Evolutionary conservation across 2,797 vertebrate genomes (phyloP).

Genomic region (Ficedula albicollis): DNA sequence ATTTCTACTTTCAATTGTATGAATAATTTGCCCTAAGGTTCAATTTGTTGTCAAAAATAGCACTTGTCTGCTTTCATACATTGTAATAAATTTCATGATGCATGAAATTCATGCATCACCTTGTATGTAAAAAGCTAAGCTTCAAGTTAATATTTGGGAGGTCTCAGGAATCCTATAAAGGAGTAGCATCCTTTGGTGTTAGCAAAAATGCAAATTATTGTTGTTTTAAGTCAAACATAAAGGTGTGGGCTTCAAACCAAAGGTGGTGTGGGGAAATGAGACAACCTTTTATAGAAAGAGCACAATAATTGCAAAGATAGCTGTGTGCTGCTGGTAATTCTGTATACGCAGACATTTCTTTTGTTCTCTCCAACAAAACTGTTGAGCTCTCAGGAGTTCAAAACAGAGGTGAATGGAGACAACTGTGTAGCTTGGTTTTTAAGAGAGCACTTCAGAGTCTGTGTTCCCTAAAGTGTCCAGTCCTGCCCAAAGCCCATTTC

Average conservation of each 20-base stretch:
- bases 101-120: background rate
- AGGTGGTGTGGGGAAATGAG: background rate
- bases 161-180: background rate
- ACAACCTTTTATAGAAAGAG: background rate
- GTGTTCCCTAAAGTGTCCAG: background rate
- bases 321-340: background rate
- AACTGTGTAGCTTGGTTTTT: background rate
- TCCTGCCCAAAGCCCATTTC: background rate
- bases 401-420: background rate
- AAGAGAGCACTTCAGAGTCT: background rate
- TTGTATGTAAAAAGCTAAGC: background rate
- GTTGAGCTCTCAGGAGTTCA: background rate
- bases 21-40: background rate
- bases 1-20: background rate
- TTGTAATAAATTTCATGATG: background rate
- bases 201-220: background rate
- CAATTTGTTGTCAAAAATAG: background rate
- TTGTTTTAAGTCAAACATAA: background rate
- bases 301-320: background rate
- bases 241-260: background rate
- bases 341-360: background rate
- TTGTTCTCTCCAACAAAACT: background rate
- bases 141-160: background rate
- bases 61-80: background rate
- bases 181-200: background rate